Conservation (phyloP, 1,140 invertebrate genomes). For the Drosophila fuyamai region DNA sequence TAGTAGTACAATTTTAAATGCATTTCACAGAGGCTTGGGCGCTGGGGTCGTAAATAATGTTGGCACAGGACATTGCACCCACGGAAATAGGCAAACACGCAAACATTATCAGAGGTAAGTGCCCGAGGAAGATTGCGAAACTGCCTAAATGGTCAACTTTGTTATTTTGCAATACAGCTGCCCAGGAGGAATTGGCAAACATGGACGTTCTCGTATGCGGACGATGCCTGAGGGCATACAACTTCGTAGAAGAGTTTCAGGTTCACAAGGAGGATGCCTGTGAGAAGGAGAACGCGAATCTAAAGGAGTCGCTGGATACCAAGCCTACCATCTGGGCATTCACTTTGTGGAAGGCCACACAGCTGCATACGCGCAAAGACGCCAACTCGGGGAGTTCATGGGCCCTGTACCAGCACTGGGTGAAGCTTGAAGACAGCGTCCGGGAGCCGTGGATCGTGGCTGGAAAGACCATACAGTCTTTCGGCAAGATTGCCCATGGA, state of each 20-base stretch:
- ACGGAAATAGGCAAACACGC: slow-evolving; percentile 89
- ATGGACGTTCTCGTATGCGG: slow-evolving; percentile 93
- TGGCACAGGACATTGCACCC: slow-evolving; percentile 86
- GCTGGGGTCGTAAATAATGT: slow-evolving; percentile 69
- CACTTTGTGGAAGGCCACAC: slow-evolving; percentile 90
- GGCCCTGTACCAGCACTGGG: slow-evolving; percentile 93
- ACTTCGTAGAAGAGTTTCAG: slow-evolving; percentile 91
- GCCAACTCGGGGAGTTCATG: slow-evolving; percentile 87
- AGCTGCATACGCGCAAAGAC: slow-evolving; percentile 85
- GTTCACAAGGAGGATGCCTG: slow-evolving; percentile 90
- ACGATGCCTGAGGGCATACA: slow-evolving; percentile 91
- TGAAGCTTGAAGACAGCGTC: slow-evolving; percentile 89
- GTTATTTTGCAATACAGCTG: slow-evolving; percentile 83
- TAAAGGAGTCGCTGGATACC: slow-evolving; percentile 88
- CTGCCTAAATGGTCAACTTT: not conserved
- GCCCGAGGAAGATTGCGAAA: slow-evolving; percentile 8
- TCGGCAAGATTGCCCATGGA: slow-evolving; percentile 86
- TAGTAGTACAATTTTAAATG: slow-evolving; percentile 13
- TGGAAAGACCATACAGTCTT: slow-evolving; percentile 90
- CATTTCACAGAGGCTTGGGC: slow-evolving; percentile 36
- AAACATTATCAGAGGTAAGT: slow-evolving; percentile 88
- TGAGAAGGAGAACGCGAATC: slow-evolving; percentile 86
- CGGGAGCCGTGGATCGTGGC: slow-evolving; percentile 91
- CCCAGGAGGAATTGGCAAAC: slow-evolving; percentile 90
- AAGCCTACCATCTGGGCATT: slow-evolving; percentile 94